Evolutionary conservation across 2,888 invertebrate genomes (phyloP).

Genomic region (Nasonia oneida): DNA sequence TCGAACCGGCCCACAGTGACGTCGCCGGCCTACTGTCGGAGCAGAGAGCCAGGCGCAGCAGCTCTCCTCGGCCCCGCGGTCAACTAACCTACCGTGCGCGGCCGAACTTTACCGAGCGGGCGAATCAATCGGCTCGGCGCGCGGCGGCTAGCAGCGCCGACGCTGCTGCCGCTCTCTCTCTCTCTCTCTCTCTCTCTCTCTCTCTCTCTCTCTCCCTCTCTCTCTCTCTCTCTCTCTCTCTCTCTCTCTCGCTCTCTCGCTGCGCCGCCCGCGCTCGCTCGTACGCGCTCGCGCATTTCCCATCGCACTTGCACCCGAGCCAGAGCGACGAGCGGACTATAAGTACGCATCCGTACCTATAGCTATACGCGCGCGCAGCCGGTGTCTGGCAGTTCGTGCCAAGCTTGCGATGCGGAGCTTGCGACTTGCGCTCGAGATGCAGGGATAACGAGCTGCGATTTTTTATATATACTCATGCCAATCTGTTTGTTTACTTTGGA

Average conservation of each 20-base stretch:
- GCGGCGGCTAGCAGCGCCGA: conserved; percentile 70
- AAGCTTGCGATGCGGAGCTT: not conserved
- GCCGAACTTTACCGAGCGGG: conserved; percentile 69
- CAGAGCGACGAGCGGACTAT: not conserved
- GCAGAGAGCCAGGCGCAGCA: conserved; percentile 69
- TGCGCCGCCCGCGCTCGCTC: not conserved
- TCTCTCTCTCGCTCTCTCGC: not conserved
- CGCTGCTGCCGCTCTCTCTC: not conserved
- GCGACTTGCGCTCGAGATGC: not conserved
- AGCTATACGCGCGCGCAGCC: not conserved
- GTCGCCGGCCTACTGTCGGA: conserved; percentile 81
- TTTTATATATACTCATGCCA: too few relatives aligned
- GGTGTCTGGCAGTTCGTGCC: not conserved
- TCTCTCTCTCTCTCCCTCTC: too few relatives aligned
- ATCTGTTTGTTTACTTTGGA: not conserved
- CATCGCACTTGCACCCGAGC: not conserved
- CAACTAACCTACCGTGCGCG: conserved; percentile 76
- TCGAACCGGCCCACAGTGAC: conserved; percentile 80
- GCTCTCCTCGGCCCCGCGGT: conserved; percentile 79
- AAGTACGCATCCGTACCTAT: not conserved
- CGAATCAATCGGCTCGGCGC: conserved; percentile 62
- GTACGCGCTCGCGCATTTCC: conserved; percentile 24
- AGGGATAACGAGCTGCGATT: too few relatives aligned
- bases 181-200: not conserved
- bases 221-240: not conserved